phyloP scores from a whole-genome alignment of 2,113 vertebrate species.

The Lepidothrix coronata region DNA sequence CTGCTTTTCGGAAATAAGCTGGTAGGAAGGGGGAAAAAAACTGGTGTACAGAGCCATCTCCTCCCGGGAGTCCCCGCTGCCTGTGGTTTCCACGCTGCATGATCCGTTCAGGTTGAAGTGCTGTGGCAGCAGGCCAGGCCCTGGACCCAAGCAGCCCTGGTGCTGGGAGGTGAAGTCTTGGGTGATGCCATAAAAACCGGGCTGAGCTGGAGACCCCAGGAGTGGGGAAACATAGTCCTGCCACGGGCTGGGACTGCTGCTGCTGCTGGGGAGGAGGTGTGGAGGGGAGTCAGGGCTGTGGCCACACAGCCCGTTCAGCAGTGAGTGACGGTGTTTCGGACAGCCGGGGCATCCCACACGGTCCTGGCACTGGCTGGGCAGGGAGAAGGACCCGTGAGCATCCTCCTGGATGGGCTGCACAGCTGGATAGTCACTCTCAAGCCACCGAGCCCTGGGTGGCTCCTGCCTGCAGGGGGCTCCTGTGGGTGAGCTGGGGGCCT shows the following conservation, averaged over 20 bases:
- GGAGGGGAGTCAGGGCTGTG: neutral
- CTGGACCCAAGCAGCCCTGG: neutral
- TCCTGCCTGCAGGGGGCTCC: rapidly evolving
- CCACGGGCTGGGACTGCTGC: neutral
- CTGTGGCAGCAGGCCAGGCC: rapidly evolving
- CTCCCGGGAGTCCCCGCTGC: neutral
- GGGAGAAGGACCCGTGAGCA: neutral
- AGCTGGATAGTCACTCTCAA: neutral
- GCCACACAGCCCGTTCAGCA: neutral
- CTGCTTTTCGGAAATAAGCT: neutral
- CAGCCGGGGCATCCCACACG: rapidly evolving
- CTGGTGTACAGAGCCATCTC: neutral
- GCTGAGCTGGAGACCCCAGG: neutral
- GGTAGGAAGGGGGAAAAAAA: neutral
- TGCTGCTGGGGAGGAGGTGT: neutral
- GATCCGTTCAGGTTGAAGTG: neutral
- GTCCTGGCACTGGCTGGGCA: neutral
- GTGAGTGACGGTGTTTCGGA: neutral
- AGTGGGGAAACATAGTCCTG: neutral
- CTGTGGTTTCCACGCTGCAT: rapidly evolving
- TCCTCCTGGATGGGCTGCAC: neutral
- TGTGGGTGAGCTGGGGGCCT: rapidly evolving
- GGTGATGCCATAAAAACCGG: neutral
- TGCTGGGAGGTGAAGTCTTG: neutral
- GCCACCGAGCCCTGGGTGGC: neutral